phyloP scores from a whole-genome alignment of 37 sponge, comb jelly and placozoan genomes.

The Tethya wilhelma region DNA sequence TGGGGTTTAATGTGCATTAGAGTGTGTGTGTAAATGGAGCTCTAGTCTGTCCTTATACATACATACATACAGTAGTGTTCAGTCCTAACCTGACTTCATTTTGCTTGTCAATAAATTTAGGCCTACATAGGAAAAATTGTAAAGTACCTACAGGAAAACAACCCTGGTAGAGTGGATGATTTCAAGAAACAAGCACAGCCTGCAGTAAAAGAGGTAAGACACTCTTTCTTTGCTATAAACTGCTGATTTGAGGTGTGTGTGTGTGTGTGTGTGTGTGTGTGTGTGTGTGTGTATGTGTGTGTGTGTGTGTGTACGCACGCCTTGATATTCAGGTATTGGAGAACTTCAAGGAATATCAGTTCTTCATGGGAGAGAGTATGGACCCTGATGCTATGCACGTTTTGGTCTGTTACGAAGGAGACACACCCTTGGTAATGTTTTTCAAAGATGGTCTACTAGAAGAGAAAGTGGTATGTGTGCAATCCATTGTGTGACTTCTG shows the following conservation, averaged over 20 bases:
- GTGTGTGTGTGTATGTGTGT: not conserved
- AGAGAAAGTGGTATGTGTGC: constrained; percentile 87
- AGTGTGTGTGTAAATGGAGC: too few relatives aligned
- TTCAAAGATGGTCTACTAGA: constrained; percentile 87
- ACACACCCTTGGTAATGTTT: constrained; percentile 85
- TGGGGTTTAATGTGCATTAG: too few relatives aligned
- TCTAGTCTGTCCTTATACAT: too few relatives aligned
- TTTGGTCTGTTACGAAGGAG: constrained; percentile 75
- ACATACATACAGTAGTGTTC: too few relatives aligned
- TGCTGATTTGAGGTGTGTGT: too few relatives aligned
- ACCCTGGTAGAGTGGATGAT: constrained; percentile 58
- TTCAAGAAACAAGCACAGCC: constrained; percentile 57
- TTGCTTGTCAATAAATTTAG: too few relatives aligned
- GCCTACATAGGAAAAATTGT: constrained; percentile 67
- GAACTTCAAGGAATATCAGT: constrained; percentile 75
- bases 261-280: not conserved
- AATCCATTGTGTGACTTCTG: too few relatives aligned
- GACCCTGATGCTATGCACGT: constrained; percentile 63
- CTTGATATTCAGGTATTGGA: constrained; percentile 49
- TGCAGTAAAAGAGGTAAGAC: constrained; percentile 41
- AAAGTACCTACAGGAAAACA: constrained; percentile 40
- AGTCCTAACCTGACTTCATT: too few relatives aligned
- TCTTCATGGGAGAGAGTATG: constrained; percentile 75
- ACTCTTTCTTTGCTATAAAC: too few relatives aligned
- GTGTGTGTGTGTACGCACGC: too few relatives aligned